Percentiles rank a stretch among this genome's conserved stretches.
phyloP scores from a whole-genome alignment of 2,113 vertebrate species.

The Atractosteus spatula region DNA sequence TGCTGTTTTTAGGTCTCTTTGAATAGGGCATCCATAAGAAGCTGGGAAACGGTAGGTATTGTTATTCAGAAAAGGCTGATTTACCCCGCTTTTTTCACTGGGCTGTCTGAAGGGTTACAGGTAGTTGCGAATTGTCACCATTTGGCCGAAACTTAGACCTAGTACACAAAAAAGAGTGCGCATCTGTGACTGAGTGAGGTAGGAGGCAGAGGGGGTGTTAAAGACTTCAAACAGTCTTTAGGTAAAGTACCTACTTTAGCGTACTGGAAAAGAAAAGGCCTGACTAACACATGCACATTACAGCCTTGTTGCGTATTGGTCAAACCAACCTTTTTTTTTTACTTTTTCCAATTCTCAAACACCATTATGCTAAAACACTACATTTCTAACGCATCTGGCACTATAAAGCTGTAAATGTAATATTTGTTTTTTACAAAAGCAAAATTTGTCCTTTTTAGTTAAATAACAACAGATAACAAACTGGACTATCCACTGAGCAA shows the following conservation, averaged over 20 bases:
- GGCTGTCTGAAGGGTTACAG: neutral
- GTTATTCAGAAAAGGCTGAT: neutral
- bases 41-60: conserved; percentile 12
- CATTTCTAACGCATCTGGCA: no score
- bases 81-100: neutral
- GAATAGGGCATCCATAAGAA: conserved; percentile 3
- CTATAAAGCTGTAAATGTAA: no score
- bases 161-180: neutral
- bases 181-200: neutral
- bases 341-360: no score
- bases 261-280: neutral
- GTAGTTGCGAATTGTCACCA: conserved; percentile 12
- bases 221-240: neutral
- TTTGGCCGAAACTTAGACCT: neutral
- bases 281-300: neutral
- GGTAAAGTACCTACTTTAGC: neutral
- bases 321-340: neutral
- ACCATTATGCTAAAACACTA: no score
- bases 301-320: neutral
- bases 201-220: neutral
- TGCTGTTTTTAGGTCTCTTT: conserved; percentile 2
- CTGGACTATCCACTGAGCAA: no score
- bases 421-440: no score
- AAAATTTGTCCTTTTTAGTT: no score
- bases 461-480: no score